Evolutionary conservation across 2,888 invertebrate genomes (phyloP).

Genomic region (Cylloceria caligata): DNA sequence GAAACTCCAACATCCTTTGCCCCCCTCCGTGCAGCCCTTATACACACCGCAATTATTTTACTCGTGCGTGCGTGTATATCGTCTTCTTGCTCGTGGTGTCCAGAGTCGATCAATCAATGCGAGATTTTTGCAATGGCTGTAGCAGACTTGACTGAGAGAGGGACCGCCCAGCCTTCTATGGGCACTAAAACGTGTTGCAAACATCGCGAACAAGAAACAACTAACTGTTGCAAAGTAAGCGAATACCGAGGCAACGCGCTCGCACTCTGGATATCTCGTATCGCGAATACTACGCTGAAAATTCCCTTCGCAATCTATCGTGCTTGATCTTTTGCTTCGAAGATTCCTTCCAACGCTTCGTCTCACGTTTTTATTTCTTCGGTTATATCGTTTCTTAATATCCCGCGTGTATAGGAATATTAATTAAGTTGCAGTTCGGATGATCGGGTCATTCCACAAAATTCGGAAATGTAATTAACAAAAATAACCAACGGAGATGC

Average conservation of each 20-base stretch:
- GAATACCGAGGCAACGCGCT: constrained; percentile 71
- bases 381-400: constrained; percentile 1
- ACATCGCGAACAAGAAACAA: constrained; percentile 80
- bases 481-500: not conserved
- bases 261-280: constrained; percentile 42
- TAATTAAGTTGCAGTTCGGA: not conserved
- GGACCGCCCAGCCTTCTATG: constrained; percentile 80
- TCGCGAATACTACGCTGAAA: constrained; percentile 33
- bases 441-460: not conserved
- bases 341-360: constrained; percentile 23
- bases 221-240: constrained; percentile 78
- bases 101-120: constrained; percentile 81
- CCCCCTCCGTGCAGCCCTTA: constrained; percentile 27
- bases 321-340: constrained; percentile 38
- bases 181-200: constrained; percentile 81
- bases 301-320: not conserved
- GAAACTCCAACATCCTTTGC: constrained; percentile 52
- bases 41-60: constrained; percentile 35
- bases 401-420: not conserved
- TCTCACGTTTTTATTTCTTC: not conserved
- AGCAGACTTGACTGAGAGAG: constrained; percentile 61
- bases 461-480: constrained; percentile 1
- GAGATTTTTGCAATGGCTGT: constrained; percentile 78
- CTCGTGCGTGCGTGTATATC: constrained; percentile 16
- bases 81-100: constrained; percentile 72